These are phyloP conservation scores for Mesocricetus auratus DNA, from an alignment of 2,113 vertebrate genomes.

Conservation along the genomic window DNA sequence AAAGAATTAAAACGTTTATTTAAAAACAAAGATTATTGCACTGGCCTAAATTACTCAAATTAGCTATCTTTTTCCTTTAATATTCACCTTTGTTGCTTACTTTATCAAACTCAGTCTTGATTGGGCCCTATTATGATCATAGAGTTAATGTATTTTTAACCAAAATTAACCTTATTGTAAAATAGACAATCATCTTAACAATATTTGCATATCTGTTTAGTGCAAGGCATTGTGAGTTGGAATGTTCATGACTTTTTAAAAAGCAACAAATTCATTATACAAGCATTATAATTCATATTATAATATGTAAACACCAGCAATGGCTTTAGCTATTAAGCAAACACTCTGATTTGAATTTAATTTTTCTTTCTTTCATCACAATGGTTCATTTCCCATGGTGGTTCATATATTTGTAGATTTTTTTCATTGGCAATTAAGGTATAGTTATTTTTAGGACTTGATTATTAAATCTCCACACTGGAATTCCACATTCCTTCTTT, in stretches of 20 bases:
- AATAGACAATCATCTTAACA: constrained; percentile 81
- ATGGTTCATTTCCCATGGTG: constrained; percentile 52
- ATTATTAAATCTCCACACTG: constrained; percentile 54
- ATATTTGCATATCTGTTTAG: constrained; percentile 83
- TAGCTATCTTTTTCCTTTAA: constrained; percentile 71
- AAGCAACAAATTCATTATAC: constrained; percentile 81
- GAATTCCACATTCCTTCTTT: constrained; percentile 9
- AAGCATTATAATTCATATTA: constrained; percentile 73
- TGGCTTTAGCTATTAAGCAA: constrained; percentile 79
- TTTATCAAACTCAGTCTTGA: constrained; percentile 74
- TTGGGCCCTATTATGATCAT: constrained; percentile 81
- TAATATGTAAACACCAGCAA: constrained; percentile 77
- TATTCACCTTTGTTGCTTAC: constrained; percentile 73
- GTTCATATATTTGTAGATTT: constrained; percentile 55
- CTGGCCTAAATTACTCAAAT: constrained; percentile 78
- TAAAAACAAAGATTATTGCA: constrained; percentile 75
- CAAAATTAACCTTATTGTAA: constrained; percentile 83
- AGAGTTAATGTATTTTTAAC: constrained; percentile 75
- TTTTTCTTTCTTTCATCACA: constrained; percentile 75
- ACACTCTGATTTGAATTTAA: constrained; percentile 82
- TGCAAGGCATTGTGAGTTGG: constrained; percentile 70
- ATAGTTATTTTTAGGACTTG: constrained; percentile 65
- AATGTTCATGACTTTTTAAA: constrained; percentile 81
- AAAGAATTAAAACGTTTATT: constrained; percentile 67
- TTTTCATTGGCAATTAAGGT: constrained; percentile 63